phyloP scores from a whole-genome alignment of 2,888 invertebrate species.

The Apotomis betuletana region DNA sequence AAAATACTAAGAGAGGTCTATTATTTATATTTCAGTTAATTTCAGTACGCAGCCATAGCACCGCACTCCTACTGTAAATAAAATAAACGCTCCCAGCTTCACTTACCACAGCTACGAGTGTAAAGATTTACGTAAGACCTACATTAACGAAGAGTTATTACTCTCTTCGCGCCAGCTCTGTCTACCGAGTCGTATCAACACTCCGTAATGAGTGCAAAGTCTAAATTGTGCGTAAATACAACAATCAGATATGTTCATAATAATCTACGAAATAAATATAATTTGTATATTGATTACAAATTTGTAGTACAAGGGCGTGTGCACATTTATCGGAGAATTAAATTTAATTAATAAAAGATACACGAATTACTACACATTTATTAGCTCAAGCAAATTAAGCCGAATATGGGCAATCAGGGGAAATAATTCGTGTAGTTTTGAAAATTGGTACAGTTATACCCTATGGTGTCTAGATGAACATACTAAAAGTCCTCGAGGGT shows the following conservation, averaged over 20 bases:
- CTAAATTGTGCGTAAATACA: slow-evolving; percentile 8
- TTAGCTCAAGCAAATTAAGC: no score
- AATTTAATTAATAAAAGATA: no score
- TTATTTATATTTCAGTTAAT: slow-evolving; percentile 7
- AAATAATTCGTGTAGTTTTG: no score
- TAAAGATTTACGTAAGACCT: slow-evolving; percentile 38
- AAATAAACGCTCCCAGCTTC: slow-evolving; percentile 10
- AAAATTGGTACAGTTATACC: no score
- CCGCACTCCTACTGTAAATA: slow-evolving; percentile 22
- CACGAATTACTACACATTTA: no score
- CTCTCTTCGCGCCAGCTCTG: slow-evolving; percentile 12
- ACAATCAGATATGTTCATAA: not conserved
- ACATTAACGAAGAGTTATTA: slow-evolving; percentile 38
- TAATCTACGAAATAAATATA: not conserved
- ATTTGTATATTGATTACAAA: no score
- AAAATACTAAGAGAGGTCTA: not conserved
- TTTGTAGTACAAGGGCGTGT: no score
- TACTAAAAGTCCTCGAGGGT: no score
- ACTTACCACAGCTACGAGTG: slow-evolving; percentile 25
- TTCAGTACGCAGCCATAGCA: not conserved
- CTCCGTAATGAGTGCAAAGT: slow-evolving; percentile 24
- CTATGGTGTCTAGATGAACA: no score
- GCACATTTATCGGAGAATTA: no score
- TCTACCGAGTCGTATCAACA: slow-evolving; percentile 25
- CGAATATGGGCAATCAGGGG: no score